Evolutionary conservation across 2,113 vertebrate genomes (phyloP).

Genomic region (Leptosomus discolor): DNA sequence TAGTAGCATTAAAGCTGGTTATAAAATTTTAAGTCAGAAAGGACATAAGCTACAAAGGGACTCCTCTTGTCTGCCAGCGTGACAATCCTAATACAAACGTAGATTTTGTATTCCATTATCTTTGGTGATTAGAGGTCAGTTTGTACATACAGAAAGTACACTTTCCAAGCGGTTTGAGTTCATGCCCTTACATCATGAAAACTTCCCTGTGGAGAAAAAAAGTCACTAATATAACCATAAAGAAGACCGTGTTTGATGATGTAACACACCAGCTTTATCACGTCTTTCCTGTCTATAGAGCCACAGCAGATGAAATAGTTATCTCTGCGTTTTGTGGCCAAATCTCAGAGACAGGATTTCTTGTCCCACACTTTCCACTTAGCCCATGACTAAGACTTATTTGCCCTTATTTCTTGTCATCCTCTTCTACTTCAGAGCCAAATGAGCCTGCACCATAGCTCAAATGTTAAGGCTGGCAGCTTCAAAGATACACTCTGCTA

Average conservation of each 20-base stretch:
- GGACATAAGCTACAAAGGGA: not conserved
- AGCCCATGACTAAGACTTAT: not conserved
- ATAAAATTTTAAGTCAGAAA: slow-evolving; percentile 14
- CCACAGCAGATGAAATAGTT: not conserved
- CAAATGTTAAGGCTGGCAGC: not conserved
- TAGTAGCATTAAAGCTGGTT: not conserved
- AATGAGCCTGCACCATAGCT: not conserved
- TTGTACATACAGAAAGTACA: not conserved
- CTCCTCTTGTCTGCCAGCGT: not conserved
- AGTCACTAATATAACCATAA: not conserved
- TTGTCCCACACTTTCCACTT: not conserved
- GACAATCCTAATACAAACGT: not conserved
- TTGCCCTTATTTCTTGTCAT: not conserved
- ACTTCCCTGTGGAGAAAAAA: not conserved
- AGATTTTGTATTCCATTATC: slow-evolving; percentile 8
- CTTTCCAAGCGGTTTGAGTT: not conserved
- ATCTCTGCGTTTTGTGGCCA: not conserved
- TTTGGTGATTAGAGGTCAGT: slow-evolving; percentile 18
- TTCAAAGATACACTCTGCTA: not conserved
- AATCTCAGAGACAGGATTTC: not conserved
- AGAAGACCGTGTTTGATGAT: not conserved
- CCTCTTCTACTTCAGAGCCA: not conserved
- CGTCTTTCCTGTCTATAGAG: not conserved
- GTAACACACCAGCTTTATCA: not conserved
- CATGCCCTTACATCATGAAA: not conserved